These are phyloP conservation scores for Halisarca cf. caerulea DNA, from an alignment of 37 sponge, comb jelly and placozoan genomes.

Conservation along the genomic window DNA sequence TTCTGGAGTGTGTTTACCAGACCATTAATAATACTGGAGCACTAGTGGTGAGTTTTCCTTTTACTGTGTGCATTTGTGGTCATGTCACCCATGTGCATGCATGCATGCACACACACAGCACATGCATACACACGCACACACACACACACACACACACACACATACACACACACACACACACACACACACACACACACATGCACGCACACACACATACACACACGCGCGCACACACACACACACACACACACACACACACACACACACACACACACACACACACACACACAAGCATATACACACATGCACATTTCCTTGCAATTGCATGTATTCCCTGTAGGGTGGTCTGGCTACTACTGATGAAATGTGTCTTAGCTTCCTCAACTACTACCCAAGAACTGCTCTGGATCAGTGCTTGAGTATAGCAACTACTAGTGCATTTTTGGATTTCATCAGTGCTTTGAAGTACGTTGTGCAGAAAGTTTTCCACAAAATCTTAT, in stretches of 20 bases:
- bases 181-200: conserved; percentile 13
- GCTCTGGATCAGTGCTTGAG: neutral
- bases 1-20: conserved; percentile 11
- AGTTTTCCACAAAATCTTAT: too few relatives aligned
- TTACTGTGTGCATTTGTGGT: too few relatives aligned
- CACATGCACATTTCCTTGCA: neutral
- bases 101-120: too few relatives aligned
- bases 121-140: neutral
- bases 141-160: conserved; percentile 18
- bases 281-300: conserved; percentile 9
- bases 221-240: conserved; percentile 13
- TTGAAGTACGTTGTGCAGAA: too few relatives aligned
- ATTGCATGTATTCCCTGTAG: neutral
- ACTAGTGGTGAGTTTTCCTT: neutral
- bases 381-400: neutral
- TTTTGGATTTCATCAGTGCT: neutral
- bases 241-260: conserved; percentile 24
- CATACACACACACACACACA: neutral
- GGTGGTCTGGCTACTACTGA: conserved; percentile 20
- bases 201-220: conserved; percentile 17
- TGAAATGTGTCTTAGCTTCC: conserved; percentile 10
- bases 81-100: too few relatives aligned
- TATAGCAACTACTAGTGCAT: neutral
- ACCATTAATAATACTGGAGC: neutral
- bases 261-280: conserved; percentile 24